phyloP scores from a whole-genome alignment of 2,113 vertebrate species.

The Trogon melanurus region DNA sequence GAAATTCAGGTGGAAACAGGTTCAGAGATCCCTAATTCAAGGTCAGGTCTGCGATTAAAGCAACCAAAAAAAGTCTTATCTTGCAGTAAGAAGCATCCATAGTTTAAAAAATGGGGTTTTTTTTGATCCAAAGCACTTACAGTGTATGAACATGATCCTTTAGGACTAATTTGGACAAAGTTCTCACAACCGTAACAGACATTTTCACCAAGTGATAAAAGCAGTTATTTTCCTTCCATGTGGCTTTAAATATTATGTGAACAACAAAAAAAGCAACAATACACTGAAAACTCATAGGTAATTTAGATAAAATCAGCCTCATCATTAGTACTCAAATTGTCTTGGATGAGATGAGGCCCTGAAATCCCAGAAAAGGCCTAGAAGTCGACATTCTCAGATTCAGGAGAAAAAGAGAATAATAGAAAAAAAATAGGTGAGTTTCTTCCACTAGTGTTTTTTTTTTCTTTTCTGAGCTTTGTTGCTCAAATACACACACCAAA shows the following conservation, averaged over 20 bases:
- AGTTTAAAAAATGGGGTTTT: background rate
- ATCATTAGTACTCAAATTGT: background rate
- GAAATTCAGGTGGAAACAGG: background rate
- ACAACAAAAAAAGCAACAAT: background rate
- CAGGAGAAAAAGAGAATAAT: background rate
- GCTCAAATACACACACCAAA: background rate
- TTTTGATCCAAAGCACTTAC: background rate
- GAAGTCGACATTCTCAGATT: background rate
- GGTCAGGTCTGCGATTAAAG: background rate
- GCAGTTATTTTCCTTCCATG: background rate
- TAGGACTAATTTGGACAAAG: background rate
- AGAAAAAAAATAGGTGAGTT: background rate
- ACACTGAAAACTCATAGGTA: background rate
- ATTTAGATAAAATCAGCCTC: background rate
- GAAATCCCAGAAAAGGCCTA: background rate
- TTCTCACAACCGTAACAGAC: background rate
- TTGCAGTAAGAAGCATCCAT: background rate
- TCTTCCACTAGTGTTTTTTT: background rate
- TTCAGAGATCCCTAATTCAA: background rate
- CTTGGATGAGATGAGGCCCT: background rate
- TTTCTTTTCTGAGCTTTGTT: background rate
- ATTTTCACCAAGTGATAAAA: background rate
- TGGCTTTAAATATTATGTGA: background rate
- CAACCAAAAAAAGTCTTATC: background rate
- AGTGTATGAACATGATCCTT: rapidly evolving